Evolutionary conservation across 1,140 invertebrate species (phyloP).

Genomic region (Trachelipus rathkii): DNA sequence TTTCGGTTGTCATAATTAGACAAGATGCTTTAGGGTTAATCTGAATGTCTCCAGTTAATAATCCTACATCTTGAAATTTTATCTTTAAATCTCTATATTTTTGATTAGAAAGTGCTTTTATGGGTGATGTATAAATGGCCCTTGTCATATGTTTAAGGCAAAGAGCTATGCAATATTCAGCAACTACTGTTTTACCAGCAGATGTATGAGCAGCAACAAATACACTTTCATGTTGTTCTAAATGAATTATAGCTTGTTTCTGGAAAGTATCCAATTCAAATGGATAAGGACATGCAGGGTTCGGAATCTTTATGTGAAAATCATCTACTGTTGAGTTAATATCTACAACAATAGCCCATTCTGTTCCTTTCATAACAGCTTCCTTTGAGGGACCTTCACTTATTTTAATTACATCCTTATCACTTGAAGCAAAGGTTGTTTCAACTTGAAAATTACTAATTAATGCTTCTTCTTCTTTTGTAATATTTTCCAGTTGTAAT

Average conservation of each 20-base stretch:
- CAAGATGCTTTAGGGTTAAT: constrained; percentile 89
- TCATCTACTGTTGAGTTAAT: constrained; percentile 71
- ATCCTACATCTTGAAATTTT: constrained; percentile 83
- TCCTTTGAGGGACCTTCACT: constrained; percentile 32
- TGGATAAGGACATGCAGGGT: constrained; percentile 78
- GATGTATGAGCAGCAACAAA: constrained; percentile 99
- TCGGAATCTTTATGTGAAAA: constrained; percentile 75
- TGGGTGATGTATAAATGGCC: constrained; percentile 97
- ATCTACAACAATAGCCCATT: constrained; percentile 85
- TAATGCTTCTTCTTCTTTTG: constrained; percentile 35
- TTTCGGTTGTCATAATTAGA: constrained; percentile 99
- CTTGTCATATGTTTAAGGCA: constrained; percentile 86
- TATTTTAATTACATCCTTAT: constrained; percentile 38
- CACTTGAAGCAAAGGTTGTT: constrained; percentile 14
- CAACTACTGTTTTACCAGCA: constrained; percentile 97
- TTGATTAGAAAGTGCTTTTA: constrained; percentile 98
- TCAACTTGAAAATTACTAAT: constrained; percentile 36
- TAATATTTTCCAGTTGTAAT: constrained; percentile 30
- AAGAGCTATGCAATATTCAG: constrained; percentile 95
- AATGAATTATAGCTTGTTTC: constrained; percentile 87
- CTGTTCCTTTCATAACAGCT: constrained; percentile 43
- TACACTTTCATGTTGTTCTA: constrained; percentile 91
- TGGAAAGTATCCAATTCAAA: constrained; percentile 98
- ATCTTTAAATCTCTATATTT: constrained; percentile 94
- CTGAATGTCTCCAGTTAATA: constrained; percentile 95